Percentiles rank a stretch among this genome's conserved stretches.
Evolutionary conservation across 1,140 invertebrate genomes (phyloP).

Genomic region (Polypedilum pembai): DNA sequence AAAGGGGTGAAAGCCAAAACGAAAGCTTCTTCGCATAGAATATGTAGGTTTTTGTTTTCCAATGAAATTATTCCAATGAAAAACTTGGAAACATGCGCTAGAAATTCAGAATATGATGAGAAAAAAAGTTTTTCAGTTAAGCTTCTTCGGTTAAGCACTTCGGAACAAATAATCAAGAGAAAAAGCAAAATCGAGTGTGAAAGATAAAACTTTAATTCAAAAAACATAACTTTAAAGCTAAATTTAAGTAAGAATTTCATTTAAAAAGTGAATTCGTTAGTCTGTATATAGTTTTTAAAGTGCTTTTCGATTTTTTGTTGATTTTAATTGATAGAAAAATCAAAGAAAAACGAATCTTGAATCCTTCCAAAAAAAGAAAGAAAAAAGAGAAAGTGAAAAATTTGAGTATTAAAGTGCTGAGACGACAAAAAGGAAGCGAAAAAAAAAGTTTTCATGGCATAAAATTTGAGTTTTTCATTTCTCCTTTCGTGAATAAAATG

Average conservation of each 20-base stretch:
- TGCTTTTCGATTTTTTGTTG: background rate
- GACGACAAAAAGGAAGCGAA: background rate
- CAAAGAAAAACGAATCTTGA: background rate
- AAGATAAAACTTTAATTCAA: background rate
- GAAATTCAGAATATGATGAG: no score
- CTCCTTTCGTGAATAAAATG: background rate
- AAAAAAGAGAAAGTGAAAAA: background rate
- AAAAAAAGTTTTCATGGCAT: constrained; percentile 1
- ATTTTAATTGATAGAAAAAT: background rate
- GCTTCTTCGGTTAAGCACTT: no score
- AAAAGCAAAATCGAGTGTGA: no score
- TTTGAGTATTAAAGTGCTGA: background rate
- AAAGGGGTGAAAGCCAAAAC: no score
- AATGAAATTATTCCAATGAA: no score
- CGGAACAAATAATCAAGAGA: no score
- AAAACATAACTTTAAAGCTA: background rate
- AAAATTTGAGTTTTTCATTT: constrained; percentile 5
- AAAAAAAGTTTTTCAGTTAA: no score
- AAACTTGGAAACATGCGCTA: no score
- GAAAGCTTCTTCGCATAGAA: no score
- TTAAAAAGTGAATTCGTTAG: background rate
- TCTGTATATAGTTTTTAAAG: constrained; percentile 14
- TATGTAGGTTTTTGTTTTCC: no score
- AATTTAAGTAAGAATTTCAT: background rate
- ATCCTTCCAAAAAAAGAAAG: background rate